A percentile compares a stretch with the other conserved stretches of the same genome.
phyloP scores from a whole-genome alignment of 2,797 vertebrate genomes.

The Pteronotus mesoamericanus region DNA sequence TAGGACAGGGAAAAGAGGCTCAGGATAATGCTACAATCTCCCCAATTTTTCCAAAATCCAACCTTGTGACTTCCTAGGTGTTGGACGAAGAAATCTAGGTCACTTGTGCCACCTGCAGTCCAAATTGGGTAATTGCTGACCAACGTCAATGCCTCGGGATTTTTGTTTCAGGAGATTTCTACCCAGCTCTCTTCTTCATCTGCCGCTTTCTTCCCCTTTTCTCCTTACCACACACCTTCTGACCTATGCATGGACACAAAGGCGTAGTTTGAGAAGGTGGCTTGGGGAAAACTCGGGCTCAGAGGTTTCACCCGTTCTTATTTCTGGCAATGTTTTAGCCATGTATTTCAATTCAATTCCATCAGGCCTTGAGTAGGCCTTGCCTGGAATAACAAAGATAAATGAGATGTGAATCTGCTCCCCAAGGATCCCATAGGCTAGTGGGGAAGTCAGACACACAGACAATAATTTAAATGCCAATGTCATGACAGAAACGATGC shows the following conservation, averaged over 20 bases:
- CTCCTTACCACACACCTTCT: not conserved
- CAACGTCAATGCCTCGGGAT: no score
- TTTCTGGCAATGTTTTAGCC: not conserved
- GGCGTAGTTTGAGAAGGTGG: not conserved
- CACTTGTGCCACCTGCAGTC: conserved; percentile 62
- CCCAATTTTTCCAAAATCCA: not conserved
- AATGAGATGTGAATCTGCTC: not conserved
- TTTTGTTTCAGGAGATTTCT: not conserved
- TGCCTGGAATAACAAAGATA: not conserved
- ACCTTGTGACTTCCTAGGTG: not conserved
- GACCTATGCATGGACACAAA: not conserved
- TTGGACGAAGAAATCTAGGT: conserved; percentile 2
- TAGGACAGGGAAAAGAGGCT: not conserved
- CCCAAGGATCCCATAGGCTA: not conserved
- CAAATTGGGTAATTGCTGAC: not conserved
- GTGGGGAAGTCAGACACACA: not conserved
- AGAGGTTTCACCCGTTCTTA: not conserved
- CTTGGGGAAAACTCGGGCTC: not conserved
- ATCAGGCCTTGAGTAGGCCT: no score
- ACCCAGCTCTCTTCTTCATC: not conserved
- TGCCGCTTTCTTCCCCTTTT: not conserved
- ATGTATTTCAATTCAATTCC: not conserved
- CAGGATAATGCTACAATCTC: not conserved
- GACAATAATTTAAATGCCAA: not conserved
- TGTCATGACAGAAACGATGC: not conserved